Conservation (phyloP, 2,797 vertebrate species). For the Phataginus tetradactyla region DNA sequence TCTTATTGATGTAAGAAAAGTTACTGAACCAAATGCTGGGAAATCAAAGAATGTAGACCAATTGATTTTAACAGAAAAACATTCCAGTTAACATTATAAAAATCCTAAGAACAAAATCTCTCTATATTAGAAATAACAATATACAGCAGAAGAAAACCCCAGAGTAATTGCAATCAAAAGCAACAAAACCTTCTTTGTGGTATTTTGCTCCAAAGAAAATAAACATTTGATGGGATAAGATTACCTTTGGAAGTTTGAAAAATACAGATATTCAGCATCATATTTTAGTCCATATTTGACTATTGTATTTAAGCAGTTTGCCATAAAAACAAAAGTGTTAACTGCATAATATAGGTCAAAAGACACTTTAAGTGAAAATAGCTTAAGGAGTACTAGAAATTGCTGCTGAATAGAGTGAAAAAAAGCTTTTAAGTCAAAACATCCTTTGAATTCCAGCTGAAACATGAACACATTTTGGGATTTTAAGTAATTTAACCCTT, state of each 20-base stretch:
- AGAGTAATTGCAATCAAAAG: background rate
- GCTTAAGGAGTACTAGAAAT: background rate
- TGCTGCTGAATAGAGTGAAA: background rate
- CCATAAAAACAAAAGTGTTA: background rate
- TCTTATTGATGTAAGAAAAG: background rate
- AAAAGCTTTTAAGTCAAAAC: background rate
- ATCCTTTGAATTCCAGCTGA: background rate
- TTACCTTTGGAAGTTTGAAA: background rate
- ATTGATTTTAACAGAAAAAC: background rate
- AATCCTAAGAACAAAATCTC: background rate
- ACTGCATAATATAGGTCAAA: background rate
- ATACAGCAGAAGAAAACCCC: background rate
- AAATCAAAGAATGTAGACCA: background rate
- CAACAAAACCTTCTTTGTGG: background rate
- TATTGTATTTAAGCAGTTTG: background rate
- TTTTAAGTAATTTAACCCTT: background rate
- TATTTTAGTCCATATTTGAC: background rate
- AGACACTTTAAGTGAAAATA: background rate
- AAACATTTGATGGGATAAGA: background rate
- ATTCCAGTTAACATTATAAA: background rate
- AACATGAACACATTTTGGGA: background rate
- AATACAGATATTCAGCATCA: background rate
- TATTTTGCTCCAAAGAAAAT: background rate
- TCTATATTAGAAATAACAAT: background rate
- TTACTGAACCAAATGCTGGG: background rate